These are phyloP conservation scores for Pimpla rufipes DNA, from an alignment of 2,888 invertebrate species.

Conservation along the genomic window DNA sequence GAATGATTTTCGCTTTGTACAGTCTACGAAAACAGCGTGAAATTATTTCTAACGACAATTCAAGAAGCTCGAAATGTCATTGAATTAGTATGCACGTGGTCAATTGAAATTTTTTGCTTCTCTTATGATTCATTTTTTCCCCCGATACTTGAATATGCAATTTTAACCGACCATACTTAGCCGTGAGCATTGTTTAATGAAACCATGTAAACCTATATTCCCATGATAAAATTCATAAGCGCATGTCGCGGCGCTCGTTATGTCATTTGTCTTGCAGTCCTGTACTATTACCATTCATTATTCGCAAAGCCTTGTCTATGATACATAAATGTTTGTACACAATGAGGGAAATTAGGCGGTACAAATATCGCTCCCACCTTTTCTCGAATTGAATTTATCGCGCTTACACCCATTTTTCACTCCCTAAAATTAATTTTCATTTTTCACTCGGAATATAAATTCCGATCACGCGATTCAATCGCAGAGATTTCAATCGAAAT, in stretches of 20 bases:
- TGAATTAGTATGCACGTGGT: slow-evolving; percentile 8
- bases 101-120: background rate
- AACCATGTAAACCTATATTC: background rate
- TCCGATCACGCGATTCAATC: background rate
- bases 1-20: slow-evolving; percentile 3
- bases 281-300: background rate
- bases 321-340: background rate
- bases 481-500: background rate
- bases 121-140: background rate
- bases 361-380: background rate
- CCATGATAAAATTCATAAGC: background rate
- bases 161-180: background rate
- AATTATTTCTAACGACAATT: slow-evolving; percentile 18
- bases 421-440: background rate
- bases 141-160: background rate
- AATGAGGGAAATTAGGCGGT: background rate
- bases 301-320: background rate
- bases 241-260: background rate
- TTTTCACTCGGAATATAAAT: background rate
- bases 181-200: background rate
- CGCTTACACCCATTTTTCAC: too few species aligned
- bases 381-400: background rate
- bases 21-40: slow-evolving; percentile 37
- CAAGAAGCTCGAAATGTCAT: background rate
- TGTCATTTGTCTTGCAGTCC: background rate